Evolutionary conservation across 2,888 invertebrate genomes (phyloP), one percentile per base, ranked within the genome.

Genomic region (Drosophila maculinotata): DNA sequence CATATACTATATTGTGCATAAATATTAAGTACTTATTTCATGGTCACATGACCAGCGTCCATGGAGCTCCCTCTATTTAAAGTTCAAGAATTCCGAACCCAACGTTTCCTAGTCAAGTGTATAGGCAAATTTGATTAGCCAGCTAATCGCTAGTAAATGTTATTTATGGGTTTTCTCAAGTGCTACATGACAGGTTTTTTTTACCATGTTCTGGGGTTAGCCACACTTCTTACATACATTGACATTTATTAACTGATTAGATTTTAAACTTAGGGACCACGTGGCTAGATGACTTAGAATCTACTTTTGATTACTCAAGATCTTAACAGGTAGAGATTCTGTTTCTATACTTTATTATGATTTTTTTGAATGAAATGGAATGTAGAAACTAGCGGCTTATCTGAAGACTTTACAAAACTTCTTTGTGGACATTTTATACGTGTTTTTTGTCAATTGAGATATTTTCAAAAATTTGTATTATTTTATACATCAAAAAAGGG

Each of bases 141-240:
- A 9, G 8, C 36, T 60, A 72, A 74, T 71, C 63, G 33, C 30
- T 26, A 8, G 15, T 30, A 41, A 33, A 30, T 38, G 12, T 52
- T 60, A 57, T 71, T 73, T 71, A 73, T 71, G 62, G 28, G 3
- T 25, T 3, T 12, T 6, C 33, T 60, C 9, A 49, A 56, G 69
- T 65, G 57, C 10, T 26, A 26, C 9, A 45, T 14, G 25, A 26
- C n/a, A 33, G n/a, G n/a, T n/a, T n/a, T n/a, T n/a, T n/a, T n/a
- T n/a, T n/a, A 20, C 20, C 4, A 20, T 20, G 20, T 20, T 31
- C 41, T 36, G 28, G 58, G 31, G 31, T 42, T 67, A 35, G 23
- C 52, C 51, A 67, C 35, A 47, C 33, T 36, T 41, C 26, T 23
- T 15, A 35, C 12, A 35, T 41, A 10, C 4, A 4, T 20, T 20